Evolutionary conservation across 2,888 invertebrate species (phyloP), one percentile per base, ranked within the genome.

Genomic region (Temnothorax rugatulus): DNA sequence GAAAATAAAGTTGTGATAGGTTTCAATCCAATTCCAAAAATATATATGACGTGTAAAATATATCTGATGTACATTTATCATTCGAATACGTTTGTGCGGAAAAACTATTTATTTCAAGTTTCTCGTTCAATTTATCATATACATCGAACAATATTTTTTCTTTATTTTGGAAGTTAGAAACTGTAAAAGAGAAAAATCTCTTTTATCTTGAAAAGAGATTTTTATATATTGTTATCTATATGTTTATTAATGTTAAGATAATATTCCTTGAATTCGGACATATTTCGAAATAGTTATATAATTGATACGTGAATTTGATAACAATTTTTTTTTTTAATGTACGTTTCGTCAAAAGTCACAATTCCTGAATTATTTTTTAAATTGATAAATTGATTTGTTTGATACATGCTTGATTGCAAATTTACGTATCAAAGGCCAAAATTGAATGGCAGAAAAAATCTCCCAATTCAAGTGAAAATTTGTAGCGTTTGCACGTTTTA

Each of bases 391-490:
- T 47, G 15, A 34, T 25, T 7, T 38, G n/a, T 15, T 64, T 64
- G 9, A n/a, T 34, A 5, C 38, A 50, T 34, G 25, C 11, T 74
- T n/a, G 18, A 44, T 50, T 59, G 69, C 59, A 69, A 47, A 64
- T 76, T 86, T n/a, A 11, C 69, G 74, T 66, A 71, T 83, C 61
- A 86, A 57, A 57, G 15, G 59, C 50, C 52, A 0, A 59, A 75
- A 73, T 75, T 29, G 13, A 21, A 21, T 3, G 44, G 63, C 18
- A 41, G 5, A 29, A 15, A 9, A 66, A 63, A 59, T 73, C 59
- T 88, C 86, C 81, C 82, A 88, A 88, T 89, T 88, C 86, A 85
- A 88, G 82, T 7, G 79, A 85, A 83, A 68, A 61, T 29, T 69
- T 13, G n/a, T 13, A 21, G 69, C 82, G 64, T 63, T 76, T 85